Evolutionary conservation across 2,888 invertebrate genomes (phyloP).

Genomic region (Thera obeliscata): DNA sequence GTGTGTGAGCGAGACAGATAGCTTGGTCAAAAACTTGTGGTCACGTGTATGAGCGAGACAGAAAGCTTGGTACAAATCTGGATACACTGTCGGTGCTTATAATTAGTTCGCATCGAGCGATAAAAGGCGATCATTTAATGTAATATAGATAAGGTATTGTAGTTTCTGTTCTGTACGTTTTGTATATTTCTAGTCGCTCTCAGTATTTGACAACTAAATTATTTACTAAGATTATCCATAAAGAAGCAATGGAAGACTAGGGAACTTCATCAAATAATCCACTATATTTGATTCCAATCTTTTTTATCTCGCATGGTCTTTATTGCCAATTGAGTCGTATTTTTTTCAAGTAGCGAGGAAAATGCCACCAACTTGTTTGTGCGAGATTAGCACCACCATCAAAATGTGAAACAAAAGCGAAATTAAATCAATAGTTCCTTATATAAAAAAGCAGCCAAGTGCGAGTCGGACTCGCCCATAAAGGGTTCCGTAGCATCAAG

Average conservation of each 20-base stretch:
- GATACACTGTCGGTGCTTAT: background rate
- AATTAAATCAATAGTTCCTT: too few relatives aligned
- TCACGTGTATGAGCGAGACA: background rate
- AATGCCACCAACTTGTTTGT: too few relatives aligned
- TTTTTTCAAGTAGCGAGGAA: too few relatives aligned
- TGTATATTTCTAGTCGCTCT: slow-evolving; percentile 28
- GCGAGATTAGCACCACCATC: too few relatives aligned
- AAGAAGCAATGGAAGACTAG: background rate
- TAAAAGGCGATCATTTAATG: slow-evolving; percentile 13
- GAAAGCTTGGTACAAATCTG: background rate
- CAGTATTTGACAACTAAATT: background rate
- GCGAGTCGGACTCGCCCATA: too few relatives aligned
- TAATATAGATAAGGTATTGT: slow-evolving; percentile 14
- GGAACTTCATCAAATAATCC: too few relatives aligned
- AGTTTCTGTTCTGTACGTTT: slow-evolving; percentile 15
- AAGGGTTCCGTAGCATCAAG: too few relatives aligned
- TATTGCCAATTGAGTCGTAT: too few relatives aligned
- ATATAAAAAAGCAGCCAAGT: too few relatives aligned
- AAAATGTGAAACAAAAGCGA: too few relatives aligned
- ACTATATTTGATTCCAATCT: too few relatives aligned
- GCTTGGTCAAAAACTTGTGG: background rate
- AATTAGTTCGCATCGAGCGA: slow-evolving; percentile 3
- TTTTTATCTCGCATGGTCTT: too few relatives aligned
- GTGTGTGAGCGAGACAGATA: background rate
- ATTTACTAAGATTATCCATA: background rate